Base-by-base conservation (phyloP, 2,797 vertebrate genomes). In the Remorina albescens region DNA sequence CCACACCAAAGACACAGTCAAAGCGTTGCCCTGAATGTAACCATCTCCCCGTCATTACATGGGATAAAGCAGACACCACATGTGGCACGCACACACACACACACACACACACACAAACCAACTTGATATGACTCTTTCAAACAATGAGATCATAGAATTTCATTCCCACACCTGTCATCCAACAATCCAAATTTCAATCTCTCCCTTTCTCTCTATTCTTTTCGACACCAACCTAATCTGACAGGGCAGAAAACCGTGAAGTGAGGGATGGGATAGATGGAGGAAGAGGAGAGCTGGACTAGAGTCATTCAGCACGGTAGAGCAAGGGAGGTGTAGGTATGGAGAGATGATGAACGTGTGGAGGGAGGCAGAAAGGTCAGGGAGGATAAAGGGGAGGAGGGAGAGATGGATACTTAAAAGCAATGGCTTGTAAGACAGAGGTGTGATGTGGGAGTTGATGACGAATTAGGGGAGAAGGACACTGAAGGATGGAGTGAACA, bases 101-200 rank as follows among this genome's bases (percentile, higher is more conserved):
- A 55, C 81, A 54, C 54, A 51, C 36, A 67, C 77, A 53, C 16
- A 19, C 15, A 18, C 16, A 42, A 16, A 42, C 41, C 46, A 72
- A 80, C 62, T 81, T 83, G 74, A 84, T 85, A 70, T 81, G 83
- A 83, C 77, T 81, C 58, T 30, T 80, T 79, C 79, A 78, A 93
- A 91, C 92, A 92, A 92, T 89, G 83, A 93, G 90, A 93, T 93
- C 91, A 91, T 84, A 85, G 83, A 91, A 91, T 90, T 90, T 88
- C 85, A 88, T 91, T 90, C 84, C 87, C 16, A 65, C 83, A 77
- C 67, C 47, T n/a, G n/a, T n/a, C n/a, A n/a, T 42, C 61, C 55
- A 78, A 78, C 92, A 94, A 94, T 94, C 91, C 90, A 86, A 73
- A 65, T 23, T 11, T 69, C 91, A 92, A 92, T 91, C 86, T 89